A percentile compares a stretch with the other conserved stretches of the same genome.
Evolutionary conservation across 2,888 invertebrate genomes (phyloP).

Genomic region (Protodeltote pygarga): DNA sequence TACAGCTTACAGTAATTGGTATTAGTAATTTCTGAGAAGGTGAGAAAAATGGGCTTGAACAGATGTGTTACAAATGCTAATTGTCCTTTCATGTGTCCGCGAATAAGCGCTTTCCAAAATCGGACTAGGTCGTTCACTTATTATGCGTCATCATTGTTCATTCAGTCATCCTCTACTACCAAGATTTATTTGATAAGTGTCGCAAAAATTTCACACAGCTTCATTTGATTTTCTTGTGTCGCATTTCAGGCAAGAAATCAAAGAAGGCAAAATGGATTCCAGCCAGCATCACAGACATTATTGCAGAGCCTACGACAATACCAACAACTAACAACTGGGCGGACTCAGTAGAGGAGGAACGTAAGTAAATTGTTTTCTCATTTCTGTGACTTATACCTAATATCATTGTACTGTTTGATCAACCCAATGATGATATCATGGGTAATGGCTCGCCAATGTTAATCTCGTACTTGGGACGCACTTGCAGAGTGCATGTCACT

Average conservation of each 20-base stretch:
- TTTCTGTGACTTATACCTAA: not conserved
- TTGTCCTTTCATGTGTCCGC: conserved; percentile 61
- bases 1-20: conserved; percentile 37
- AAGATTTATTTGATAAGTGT: conserved; percentile 41
- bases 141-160: conserved; percentile 81
- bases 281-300: conserved; percentile 92
- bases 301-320: conserved; percentile 90
- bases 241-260: conserved; percentile 91
- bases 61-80: conserved; percentile 50
- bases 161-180: conserved; percentile 56
- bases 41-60: conserved; percentile 47
- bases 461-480: conserved; percentile 92
- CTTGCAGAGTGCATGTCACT: conserved; percentile 88
- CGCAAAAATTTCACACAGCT: conserved; percentile 37
- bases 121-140: conserved; percentile 79
- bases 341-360: conserved; percentile 94
- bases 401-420: not conserved
- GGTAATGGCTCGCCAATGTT: conserved; percentile 88
- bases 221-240: conserved; percentile 27
- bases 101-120: conserved; percentile 81
- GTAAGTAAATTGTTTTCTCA: conserved; percentile 76
- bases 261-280: conserved; percentile 95
- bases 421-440: conserved; percentile 80
- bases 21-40: conserved; percentile 41
- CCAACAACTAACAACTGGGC: conserved; percentile 91